Conservation (phyloP, 2,113 vertebrate species). For the Echinops telfairi region DNA sequence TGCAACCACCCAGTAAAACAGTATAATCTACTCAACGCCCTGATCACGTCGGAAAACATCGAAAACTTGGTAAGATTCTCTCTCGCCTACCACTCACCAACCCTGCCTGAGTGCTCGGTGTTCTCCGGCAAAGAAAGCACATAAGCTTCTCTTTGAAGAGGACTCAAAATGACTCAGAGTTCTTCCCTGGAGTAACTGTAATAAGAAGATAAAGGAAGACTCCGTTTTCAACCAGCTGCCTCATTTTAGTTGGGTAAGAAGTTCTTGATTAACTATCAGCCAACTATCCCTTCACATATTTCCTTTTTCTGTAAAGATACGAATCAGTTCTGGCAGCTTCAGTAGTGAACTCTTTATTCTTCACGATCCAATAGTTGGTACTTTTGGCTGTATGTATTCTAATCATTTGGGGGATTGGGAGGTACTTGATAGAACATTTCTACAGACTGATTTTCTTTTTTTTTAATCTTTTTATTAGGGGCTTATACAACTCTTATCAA, state of each 20-base stretch:
- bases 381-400: slow-evolving; percentile 13
- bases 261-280: background rate
- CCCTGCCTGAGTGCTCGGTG: background rate
- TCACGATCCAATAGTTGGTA: background rate
- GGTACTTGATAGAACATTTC: background rate
- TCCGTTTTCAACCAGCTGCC: background rate
- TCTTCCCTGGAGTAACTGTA: background rate
- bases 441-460: slow-evolving; percentile 33
- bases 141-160: background rate
- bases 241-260: slow-evolving; percentile 3
- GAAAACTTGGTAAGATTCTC: background rate
- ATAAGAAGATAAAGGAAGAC: slow-evolving; percentile 1
- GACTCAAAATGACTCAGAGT: background rate
- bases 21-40: background rate
- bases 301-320: background rate
- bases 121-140: background rate
- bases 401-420: background rate
- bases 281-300: background rate
- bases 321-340: background rate
- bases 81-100: background rate
- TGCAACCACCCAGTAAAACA: background rate
- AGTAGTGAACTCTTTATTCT: background rate
- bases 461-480: no score
- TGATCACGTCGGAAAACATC: background rate
- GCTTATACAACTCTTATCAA: no score